phyloP scores from a whole-genome alignment of 2,113 vertebrate genomes.

The Cavia aperea region DNA sequence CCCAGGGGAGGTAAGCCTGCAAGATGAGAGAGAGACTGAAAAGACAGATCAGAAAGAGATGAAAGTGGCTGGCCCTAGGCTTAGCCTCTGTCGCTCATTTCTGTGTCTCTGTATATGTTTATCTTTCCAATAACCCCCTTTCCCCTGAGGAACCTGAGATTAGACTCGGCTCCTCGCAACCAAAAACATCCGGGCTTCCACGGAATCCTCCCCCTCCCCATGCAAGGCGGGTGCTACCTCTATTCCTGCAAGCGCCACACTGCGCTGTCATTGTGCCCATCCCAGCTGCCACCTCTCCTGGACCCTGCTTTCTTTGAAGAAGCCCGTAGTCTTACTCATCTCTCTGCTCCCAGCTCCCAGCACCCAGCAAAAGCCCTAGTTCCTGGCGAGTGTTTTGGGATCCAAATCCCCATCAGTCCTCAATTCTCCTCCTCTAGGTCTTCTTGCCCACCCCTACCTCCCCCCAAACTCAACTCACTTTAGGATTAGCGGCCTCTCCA shows the following conservation, averaged over 20 bases:
- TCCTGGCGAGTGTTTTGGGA: constrained; percentile 1
- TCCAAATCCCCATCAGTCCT: background rate
- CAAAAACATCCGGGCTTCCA: constrained; percentile 10
- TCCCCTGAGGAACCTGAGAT: constrained; percentile 34
- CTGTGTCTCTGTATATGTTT: constrained; percentile 36
- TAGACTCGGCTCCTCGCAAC: constrained; percentile 37
- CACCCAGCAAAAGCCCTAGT: constrained; percentile 47
- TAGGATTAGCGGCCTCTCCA: background rate
- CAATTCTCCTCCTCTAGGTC: background rate
- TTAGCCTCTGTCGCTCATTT: constrained; percentile 34
- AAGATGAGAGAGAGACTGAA: background rate
- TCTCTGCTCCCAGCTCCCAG: constrained; percentile 1
- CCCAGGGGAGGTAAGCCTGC: background rate
- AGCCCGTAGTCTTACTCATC: constrained; percentile 41
- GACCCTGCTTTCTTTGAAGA: constrained; percentile 43
- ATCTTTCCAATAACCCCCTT: constrained; percentile 43
- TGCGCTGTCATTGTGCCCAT: constrained; percentile 29
- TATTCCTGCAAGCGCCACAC: background rate
- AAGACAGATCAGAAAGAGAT: constrained; percentile 5
- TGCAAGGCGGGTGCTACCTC: background rate
- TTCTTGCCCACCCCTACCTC: background rate
- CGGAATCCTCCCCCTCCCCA: background rate
- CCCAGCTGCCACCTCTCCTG: constrained; percentile 33
- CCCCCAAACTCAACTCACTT: background rate
- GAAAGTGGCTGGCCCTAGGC: constrained; percentile 8